phyloP scores from a whole-genome alignment of 2,888 invertebrate species.

The Philereme vetulata region DNA sequence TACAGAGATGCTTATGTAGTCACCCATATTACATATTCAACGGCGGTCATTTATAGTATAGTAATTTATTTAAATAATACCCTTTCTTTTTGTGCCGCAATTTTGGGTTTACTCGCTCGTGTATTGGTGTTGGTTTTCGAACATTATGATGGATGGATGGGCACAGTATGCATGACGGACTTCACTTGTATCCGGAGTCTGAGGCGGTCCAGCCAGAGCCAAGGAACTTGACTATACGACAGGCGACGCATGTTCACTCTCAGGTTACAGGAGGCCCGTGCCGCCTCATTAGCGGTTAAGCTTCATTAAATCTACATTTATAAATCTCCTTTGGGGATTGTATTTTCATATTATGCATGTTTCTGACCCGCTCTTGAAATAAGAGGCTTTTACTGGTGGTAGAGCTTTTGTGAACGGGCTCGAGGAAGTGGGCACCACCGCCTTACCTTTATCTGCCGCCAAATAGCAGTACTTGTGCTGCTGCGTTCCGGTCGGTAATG shows the following conservation, averaged over 20 bases:
- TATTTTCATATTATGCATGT: conserved; percentile 26
- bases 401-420: no score
- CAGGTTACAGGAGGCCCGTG: conserved; percentile 68
- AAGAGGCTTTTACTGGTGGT: no score
- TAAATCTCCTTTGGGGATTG: conserved; percentile 40
- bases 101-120: conserved; percentile 17
- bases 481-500: no score
- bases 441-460: no score
- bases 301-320: conserved; percentile 50
- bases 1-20: conserved; percentile 52
- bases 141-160: conserved; percentile 38
- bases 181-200: conserved; percentile 39
- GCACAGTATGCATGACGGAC: conserved; percentile 26
- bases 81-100: conserved; percentile 8
- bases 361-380: conserved; percentile 14
- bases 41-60: conserved; percentile 32
- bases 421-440: no score
- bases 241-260: conserved; percentile 47
- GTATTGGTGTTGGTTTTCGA: conserved; percentile 36
- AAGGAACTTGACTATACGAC: no score
- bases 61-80: conserved; percentile 25
- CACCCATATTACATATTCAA: conserved; percentile 43
- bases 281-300: conserved; percentile 71
- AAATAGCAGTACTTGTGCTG: no score
- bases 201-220: conserved; percentile 26